Evolutionary conservation across 2,797 vertebrate genomes (phyloP).

Genomic region (Macropus fuliginosus): DNA sequence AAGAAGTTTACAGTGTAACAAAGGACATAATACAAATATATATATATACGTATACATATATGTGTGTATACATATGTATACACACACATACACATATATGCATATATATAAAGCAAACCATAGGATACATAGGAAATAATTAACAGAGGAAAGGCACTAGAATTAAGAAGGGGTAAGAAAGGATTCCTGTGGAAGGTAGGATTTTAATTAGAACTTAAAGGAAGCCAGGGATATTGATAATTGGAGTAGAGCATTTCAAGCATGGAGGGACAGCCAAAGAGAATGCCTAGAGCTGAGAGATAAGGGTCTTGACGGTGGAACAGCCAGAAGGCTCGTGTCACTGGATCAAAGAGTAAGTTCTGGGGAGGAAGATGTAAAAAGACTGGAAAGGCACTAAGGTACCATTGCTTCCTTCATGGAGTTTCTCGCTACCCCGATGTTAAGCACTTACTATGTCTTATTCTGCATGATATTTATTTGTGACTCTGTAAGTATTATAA

Average conservation of each 20-base stretch:
- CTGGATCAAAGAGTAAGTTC: not conserved
- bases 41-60: too few species aligned
- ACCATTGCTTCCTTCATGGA: not conserved
- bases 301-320: not conserved
- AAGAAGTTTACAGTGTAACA: not conserved
- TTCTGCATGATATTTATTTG: not conserved
- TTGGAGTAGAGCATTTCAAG: not conserved
- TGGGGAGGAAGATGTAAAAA: not conserved
- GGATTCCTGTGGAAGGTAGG: not conserved
- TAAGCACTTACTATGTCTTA: not conserved
- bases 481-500: not conserved
- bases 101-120: not conserved
- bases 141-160: not conserved
- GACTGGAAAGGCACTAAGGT: not conserved
- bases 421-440: not conserved
- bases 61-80: too few species aligned
- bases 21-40: not conserved
- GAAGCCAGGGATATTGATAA: not conserved
- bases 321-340: not conserved
- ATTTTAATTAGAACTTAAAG: not conserved
- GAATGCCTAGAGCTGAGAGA: not conserved
- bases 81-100: too few species aligned
- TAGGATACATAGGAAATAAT: not conserved
- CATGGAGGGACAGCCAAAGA: not conserved
- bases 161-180: not conserved